Base-by-base conservation (phyloP, 2,888 invertebrate species). In the Xanthia togata region DNA sequence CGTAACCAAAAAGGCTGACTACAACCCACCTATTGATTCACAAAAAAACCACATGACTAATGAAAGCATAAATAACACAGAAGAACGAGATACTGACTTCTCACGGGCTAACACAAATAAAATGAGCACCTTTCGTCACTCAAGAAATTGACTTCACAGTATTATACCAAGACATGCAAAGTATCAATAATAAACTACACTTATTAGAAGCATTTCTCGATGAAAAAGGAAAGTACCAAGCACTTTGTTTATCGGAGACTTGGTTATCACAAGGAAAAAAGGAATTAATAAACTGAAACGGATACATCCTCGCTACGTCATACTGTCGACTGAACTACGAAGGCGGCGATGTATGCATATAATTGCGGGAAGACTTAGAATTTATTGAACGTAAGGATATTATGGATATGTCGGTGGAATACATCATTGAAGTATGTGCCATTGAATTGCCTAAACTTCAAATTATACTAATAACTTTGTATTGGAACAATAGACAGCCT, bases 281-380 rank as follows among this genome's bases (percentile, higher is more conserved):
- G n/a, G 31, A 50, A 14, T 31, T 67, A 23, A 23, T 35, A 11
- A 23, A 35, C 35, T 50, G 31, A 23, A 59, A 59, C 9, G 14
- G 70, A 57, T 70, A 44, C 57, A 44, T 59, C 41, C 41, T 70
- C 57, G 8, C 57, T 44, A 31, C 31, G 38, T 68, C 41, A 69
- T 23, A 41, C 41, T 57, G 26, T 14, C 31, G 57, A 70, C 41
- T 12, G 41, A 59, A 59, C 8, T 70, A 44, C 57, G 41, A 26
- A 57, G 41, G 69, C 69, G 55, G 55, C 26, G 68, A 41, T 57
- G 38, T 69, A 26, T 57, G 57, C 41, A 57, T 55, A 69, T 11
- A 41, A 38, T n/a, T 55, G 20, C 68, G 53, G 0, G 38, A 55
- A 17, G 23, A 38, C n/a, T n/a, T 53, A 9, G 38, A 17, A 41